Evolutionary conservation across 2,888 invertebrate genomes (phyloP), one percentile per base, ranked within the genome.

Genomic region (Tupiocoris notatus): DNA sequence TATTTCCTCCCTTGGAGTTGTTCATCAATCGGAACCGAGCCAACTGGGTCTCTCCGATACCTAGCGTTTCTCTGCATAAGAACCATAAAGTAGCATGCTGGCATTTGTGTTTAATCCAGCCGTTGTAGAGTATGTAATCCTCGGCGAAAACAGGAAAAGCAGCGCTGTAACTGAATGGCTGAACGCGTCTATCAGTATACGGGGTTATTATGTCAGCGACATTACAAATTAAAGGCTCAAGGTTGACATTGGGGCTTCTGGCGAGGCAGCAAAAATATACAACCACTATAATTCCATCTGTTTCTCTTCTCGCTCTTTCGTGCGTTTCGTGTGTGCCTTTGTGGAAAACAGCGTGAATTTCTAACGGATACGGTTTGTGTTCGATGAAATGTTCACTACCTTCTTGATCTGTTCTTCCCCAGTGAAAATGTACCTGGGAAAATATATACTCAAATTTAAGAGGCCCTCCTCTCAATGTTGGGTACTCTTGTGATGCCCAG

Each of bases 381-480:
- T 54, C 56, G 9, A 73, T 57, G 0, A 62, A 21, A 21, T 75
- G 75, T 25, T 75, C 75, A 18, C 75, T 75, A 12, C 75, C 75
- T 6, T 65, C 57, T n/a, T 21, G 16, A 12, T 65, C 75, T 16
- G 56, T 54, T 59, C 58, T 23, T 23, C 75, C 75, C 75, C 75
- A 75, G 23, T 75, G 75, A 20, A 75, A 75, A 24, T 75, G 75
- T n/a, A 75, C 23, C 24, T 75, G 75, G 7, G 75, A 75, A 57
- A 65, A 75, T 22, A 24, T 64, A 57, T 57, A 75, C 6, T 75
- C 75, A 22, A 57, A 64, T 9, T 23, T 56, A 7, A 75, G 65
- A 1, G 75, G 75, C 2, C 75, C 75, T 3, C 65, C 75, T 24
- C 23, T 21, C n/a, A 75, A 20, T 7, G 21, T 58, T 2, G 75